Evolutionary conservation across 2,888 invertebrate genomes (phyloP).

Genomic region (Mesochorus sp.): DNA sequence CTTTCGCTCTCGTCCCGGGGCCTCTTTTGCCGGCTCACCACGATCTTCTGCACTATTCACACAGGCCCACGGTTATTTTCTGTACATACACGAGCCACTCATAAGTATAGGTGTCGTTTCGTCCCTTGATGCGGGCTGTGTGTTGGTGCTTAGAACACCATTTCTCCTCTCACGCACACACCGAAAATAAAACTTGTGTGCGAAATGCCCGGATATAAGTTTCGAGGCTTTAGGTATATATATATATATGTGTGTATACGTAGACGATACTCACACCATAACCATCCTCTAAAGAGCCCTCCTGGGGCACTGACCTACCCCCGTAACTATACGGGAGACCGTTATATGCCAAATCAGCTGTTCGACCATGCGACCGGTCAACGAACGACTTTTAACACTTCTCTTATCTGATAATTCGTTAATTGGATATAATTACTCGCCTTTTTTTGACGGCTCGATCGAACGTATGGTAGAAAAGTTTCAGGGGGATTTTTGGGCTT

Average conservation of each 20-base stretch:
- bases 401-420: slow-evolving; percentile 22
- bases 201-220: slow-evolving; percentile 24
- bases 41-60: slow-evolving; percentile 17
- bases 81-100: not conserved
- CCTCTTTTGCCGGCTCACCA: slow-evolving; percentile 31
- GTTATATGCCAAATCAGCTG: slow-evolving; percentile 76
- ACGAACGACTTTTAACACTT: slow-evolving; percentile 5
- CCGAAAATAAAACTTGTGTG: not conserved
- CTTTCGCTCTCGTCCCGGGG: slow-evolving; percentile 62
- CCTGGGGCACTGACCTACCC: slow-evolving; percentile 81
- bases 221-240: slow-evolving; percentile 5
- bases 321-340: slow-evolving; percentile 71
- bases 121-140: not conserved
- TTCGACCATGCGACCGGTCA: slow-evolving; percentile 55
- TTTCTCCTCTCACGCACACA: not conserved
- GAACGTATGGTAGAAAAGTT: too few relatives aligned
- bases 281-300: slow-evolving; percentile 64
- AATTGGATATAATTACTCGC: not conserved
- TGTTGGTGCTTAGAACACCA: slow-evolving; percentile 13
- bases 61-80: not conserved
- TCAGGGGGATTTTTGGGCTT: too few relatives aligned
- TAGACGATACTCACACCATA: slow-evolving; percentile 30
- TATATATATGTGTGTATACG: slow-evolving; percentile 16
- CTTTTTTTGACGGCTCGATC: not conserved
- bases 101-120: slow-evolving; percentile 27